phyloP scores from a whole-genome alignment of 2,797 vertebrate genomes.

The Hoplostethus mediterraneus region DNA sequence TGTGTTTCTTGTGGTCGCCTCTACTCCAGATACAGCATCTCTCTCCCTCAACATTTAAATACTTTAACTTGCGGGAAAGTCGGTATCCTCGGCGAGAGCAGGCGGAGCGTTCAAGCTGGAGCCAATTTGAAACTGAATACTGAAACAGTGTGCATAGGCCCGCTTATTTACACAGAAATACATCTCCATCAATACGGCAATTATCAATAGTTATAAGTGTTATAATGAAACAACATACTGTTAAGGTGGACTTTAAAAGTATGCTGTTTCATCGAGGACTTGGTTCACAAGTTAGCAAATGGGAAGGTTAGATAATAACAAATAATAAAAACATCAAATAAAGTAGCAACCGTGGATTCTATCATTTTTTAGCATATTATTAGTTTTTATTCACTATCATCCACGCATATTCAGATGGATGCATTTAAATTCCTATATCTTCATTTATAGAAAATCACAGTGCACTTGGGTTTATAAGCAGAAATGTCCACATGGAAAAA shows the following conservation, averaged over 20 bases:
- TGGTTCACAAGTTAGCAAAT: neutral
- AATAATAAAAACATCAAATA: neutral
- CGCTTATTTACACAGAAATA: constrained; percentile 35
- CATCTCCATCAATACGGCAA: constrained; percentile 35
- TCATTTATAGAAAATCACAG: constrained; percentile 43
- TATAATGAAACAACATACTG: constrained; percentile 1
- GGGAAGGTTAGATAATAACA: neutral
- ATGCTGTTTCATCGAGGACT: too few relatives aligned
- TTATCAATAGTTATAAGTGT: constrained; percentile 12
- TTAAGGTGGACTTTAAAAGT: neutral
- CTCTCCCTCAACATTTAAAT: constrained; percentile 82
- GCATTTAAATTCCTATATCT: constrained; percentile 24
- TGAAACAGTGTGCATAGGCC: constrained; percentile 57
- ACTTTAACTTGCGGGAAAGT: constrained; percentile 83
- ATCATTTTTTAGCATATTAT: constrained; percentile 8
- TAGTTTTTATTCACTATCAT: neutral
- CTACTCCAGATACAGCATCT: constrained; percentile 74
- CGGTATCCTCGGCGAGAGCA: constrained; percentile 74
- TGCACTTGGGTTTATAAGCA: constrained; percentile 52
- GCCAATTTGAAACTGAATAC: constrained; percentile 77
- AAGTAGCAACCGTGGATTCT: too few relatives aligned
- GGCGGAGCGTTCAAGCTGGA: constrained; percentile 74
- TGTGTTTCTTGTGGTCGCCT: constrained; percentile 80
- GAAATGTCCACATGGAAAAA: constrained; percentile 74
- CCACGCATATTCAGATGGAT: constrained; percentile 6